Evolutionary conservation across 2,888 invertebrate species (phyloP), one percentile per base, ranked within the genome.

Genomic region (Caenorhabditis imperialis): DNA sequence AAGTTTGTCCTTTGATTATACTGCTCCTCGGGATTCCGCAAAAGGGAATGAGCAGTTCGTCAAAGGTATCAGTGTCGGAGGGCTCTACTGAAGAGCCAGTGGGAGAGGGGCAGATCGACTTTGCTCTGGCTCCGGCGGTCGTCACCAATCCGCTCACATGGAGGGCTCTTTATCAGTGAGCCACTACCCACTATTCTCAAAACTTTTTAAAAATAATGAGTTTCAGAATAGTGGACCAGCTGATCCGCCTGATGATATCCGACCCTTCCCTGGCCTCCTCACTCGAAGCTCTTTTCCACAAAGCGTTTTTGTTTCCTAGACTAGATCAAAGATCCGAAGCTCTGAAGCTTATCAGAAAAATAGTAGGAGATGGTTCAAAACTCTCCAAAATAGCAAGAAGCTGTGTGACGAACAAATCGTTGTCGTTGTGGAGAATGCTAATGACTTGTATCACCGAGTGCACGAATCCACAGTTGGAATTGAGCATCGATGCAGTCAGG

Each of bases 201-300:
- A 16, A 14, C 20, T 48, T 38, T 18, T 50, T 33, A 22, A 14
- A 12, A 40, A 42, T 23, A n/a, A n/a, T 18, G 35, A 10, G 6
- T 73, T 79, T 42, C 40, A 85, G 85, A 50, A 79, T 86, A 12
- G 75, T 85, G 6, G 86, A 86, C 30, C 84, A 86, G 60, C 54
- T 86, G 40, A 74, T 85, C 35, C 83, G 83, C 14, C 65, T 86
- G 1, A 79, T 85, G 76, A 77, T 82, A 3, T 63, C 71, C 7
- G 70, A 77, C 27, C 65, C 78, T 10, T 62, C 61, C 6, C 67
- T 82, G 33, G 50, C 65, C 33, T 77, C 79, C 7, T 77, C 75
- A 1, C 65, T 81, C 0, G 81, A 82, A 55, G 81, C 82, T 0
- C 69, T 82, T 10, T 78, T 81, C 61, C 82, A 82, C 51, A 81